Conservation (phyloP, 1,140 invertebrate genomes). For the Microplitis demolitor region DNA sequence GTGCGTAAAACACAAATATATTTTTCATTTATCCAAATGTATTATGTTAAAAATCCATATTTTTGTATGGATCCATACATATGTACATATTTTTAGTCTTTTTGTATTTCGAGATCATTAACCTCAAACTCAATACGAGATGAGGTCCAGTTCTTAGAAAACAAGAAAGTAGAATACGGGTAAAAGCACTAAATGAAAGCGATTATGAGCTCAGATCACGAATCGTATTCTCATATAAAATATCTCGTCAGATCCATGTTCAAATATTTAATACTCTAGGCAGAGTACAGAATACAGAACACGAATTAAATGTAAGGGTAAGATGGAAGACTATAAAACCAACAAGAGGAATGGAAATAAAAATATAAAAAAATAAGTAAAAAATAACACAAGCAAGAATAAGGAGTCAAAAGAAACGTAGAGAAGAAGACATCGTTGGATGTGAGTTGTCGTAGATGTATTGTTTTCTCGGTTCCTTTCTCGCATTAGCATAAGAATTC, state of each 20-base stretch:
- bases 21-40: too few species aligned
- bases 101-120: neutral
- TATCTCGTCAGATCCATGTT: constrained; percentile 47
- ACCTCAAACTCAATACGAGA: neutral
- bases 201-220: constrained; percentile 42
- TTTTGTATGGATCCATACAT: neutral
- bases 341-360: neutral
- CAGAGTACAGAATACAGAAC: constrained; percentile 48
- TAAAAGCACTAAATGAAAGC: neutral
- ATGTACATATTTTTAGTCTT: neutral
- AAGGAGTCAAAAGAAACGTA: neutral
- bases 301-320: constrained; percentile 23
- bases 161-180: neutral
- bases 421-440: constrained; percentile 29
- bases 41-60: too few species aligned
- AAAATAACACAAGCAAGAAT: constrained; percentile 13
- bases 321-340: neutral
- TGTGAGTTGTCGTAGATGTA: constrained; percentile 40
- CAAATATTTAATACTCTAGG: constrained; percentile 51
- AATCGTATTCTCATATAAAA: constrained; percentile 55
- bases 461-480: constrained; percentile 59
- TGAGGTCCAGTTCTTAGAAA: neutral
- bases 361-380: constrained; percentile 10
- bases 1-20: too few species aligned
- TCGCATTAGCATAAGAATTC: constrained; percentile 57